Conservation (phyloP, 2,888 invertebrate species). For the Drosophila kanekoi region DNA sequence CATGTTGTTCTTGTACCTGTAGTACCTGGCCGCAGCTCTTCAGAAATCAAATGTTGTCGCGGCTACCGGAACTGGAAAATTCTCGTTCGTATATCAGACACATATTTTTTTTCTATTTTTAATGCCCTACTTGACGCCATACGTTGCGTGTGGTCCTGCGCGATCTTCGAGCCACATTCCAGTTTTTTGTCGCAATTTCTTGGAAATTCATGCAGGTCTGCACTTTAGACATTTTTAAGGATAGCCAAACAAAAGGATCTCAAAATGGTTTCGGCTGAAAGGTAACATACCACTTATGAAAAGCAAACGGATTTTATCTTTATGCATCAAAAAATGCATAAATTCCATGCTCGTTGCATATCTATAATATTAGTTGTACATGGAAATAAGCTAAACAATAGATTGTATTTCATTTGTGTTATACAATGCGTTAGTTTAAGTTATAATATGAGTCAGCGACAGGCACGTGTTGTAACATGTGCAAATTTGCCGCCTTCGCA, state of each 20-base stretch:
- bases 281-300: too few relatives aligned
- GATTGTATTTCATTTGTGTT: too few relatives aligned
- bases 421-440: background rate
- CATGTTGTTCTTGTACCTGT: constrained; percentile 13
- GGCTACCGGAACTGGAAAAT: constrained; percentile 68
- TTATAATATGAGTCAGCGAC: background rate
- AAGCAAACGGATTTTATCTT: background rate
- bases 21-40: constrained; percentile 1
- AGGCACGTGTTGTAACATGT: constrained; percentile 5
- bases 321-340: too few relatives aligned
- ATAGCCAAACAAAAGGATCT: constrained; percentile 4
- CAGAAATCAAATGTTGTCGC: constrained; percentile 29
- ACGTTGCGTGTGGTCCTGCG: constrained; percentile 48
- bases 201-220: constrained; percentile 32
- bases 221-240: background rate
- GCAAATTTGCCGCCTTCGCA: background rate
- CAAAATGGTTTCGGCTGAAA: background rate
- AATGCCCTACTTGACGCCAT: constrained; percentile 64
- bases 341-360: too few relatives aligned
- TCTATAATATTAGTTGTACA: too few relatives aligned
- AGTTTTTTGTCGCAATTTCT: constrained; percentile 39
- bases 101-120: constrained; percentile 30
- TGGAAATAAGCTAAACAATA: too few relatives aligned
- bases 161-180: constrained; percentile 3
- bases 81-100: background rate